Evolutionary conservation across 1,140 invertebrate species (phyloP).

Genomic region (Diploscapter pachys): DNA sequence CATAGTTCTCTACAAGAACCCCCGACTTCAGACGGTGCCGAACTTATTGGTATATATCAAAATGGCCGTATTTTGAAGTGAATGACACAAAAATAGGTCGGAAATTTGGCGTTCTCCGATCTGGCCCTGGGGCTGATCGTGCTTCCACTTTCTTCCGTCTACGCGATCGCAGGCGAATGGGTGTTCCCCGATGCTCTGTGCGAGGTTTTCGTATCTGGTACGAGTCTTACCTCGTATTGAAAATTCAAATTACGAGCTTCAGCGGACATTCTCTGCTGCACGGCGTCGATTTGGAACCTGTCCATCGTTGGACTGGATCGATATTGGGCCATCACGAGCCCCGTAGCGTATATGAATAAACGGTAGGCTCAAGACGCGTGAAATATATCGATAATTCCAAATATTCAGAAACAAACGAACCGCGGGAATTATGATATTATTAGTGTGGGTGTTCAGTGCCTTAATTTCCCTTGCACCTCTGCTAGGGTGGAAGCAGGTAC

Average conservation of each 20-base stretch:
- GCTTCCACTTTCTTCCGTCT: conserved; percentile 56
- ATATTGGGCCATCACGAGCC: conserved; percentile 58
- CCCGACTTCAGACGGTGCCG: conserved; percentile 57
- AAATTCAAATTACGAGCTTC: conserved; percentile 20
- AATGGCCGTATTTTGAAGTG: conserved; percentile 15
- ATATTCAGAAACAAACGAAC: conserved; percentile 39
- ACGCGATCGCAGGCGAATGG: conserved; percentile 58
- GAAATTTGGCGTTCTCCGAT: conserved; percentile 58
- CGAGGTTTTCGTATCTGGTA: conserved; percentile 57
- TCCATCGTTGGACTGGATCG: conserved; percentile 56
- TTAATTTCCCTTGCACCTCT: conserved; percentile 55
- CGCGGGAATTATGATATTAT: conserved; percentile 54
- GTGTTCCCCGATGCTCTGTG: conserved; percentile 55
- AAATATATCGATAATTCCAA: neutral
- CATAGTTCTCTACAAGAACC: conserved; percentile 58
- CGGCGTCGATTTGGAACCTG: conserved; percentile 57
- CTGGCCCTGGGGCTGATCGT: conserved; percentile 54
- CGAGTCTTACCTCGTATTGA: neutral
- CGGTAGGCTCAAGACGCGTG: neutral
- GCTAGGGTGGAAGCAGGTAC: conserved; percentile 58
- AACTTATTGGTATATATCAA: conserved; percentile 51
- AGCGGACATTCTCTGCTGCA: conserved; percentile 58
- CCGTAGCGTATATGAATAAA: conserved; percentile 56
- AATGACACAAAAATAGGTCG: conserved; percentile 40
- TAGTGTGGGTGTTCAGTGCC: conserved; percentile 55